Conservation (phyloP, 2,888 invertebrate species). For the Lepidochitona cinerea region DNA sequence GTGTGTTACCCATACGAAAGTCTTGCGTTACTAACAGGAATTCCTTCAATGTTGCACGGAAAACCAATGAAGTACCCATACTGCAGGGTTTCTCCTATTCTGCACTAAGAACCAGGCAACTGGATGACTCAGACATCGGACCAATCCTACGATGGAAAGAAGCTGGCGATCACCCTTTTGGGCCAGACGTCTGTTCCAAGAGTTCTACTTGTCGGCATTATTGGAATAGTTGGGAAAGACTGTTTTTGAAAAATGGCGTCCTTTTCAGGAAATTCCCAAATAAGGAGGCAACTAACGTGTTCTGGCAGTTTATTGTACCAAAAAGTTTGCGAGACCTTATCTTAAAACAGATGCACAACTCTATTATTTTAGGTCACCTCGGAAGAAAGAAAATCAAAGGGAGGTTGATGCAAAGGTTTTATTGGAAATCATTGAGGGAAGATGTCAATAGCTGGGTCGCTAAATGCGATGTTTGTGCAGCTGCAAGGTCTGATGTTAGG, state of each 20-base stretch:
- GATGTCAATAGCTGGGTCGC: constrained; percentile 1
- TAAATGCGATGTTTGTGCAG: constrained; percentile 12
- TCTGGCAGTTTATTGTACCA: no score
- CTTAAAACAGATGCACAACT: constrained; percentile 3
- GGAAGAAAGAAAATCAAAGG: no score
- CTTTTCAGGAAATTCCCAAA: background rate
- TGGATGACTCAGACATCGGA: background rate
- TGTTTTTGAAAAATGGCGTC: background rate
- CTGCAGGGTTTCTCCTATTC: no score
- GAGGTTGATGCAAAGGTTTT: constrained; percentile 8
- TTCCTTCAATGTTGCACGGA: no score
- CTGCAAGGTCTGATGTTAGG: background rate
- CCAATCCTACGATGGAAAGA: constrained; percentile 10
- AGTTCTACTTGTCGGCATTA: background rate
- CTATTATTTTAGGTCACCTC: no score
- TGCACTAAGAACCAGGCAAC: no score
- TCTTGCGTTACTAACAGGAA: no score
- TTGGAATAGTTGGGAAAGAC: background rate
- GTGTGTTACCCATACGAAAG: no score
- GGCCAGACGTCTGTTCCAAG: background rate
- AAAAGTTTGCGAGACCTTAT: background rate
- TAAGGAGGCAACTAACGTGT: background rate
- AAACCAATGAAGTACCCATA: no score
- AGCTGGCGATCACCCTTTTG: background rate
- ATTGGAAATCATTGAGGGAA: no score